A percentile compares a stretch with the other conserved stretches of the same genome.
phyloP scores from a whole-genome alignment of 2,888 invertebrate species.

The Agrilus biguttatus region DNA sequence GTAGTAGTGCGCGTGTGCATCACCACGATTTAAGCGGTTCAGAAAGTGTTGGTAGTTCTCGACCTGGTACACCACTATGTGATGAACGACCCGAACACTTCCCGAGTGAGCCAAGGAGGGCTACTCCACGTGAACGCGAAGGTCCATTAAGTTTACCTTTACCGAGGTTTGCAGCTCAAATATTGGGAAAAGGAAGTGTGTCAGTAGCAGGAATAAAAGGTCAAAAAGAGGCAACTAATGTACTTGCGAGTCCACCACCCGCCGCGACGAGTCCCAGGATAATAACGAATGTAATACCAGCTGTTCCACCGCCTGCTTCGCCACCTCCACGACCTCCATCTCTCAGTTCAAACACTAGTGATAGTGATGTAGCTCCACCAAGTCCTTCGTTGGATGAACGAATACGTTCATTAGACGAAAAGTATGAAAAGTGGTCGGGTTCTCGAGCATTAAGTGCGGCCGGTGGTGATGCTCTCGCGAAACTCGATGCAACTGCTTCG shows the following conservation, averaged over 20 bases:
- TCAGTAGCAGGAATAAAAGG: constrained; percentile 31
- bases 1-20: constrained; percentile 21
- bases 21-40: constrained; percentile 42
- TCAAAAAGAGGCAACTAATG: constrained; percentile 18
- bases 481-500: constrained; percentile 36
- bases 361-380: constrained; percentile 51
- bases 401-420: constrained; percentile 83
- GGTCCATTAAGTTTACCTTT: constrained; percentile 70
- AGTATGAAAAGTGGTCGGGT: constrained; percentile 81
- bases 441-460: constrained; percentile 45
- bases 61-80: constrained; percentile 74
- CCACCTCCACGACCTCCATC: constrained; percentile 56
- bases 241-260: constrained; percentile 28
- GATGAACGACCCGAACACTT: constrained; percentile 67
- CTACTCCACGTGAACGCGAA: constrained; percentile 40
- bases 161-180: constrained; percentile 66
- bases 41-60: constrained; percentile 52
- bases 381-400: constrained; percentile 80
- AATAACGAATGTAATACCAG: constrained; percentile 24
- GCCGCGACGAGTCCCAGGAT: constrained; percentile 35
- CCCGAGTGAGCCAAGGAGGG: constrained; percentile 59
- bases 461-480: constrained; percentile 36
- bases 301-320: constrained; percentile 42
- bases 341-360: constrained; percentile 60
- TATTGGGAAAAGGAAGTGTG: constrained; percentile 26